Percentiles rank a stretch among this genome's conserved stretches.
phyloP scores from a whole-genome alignment of 1,140 invertebrate genomes.

The Microplitis mediator region DNA sequence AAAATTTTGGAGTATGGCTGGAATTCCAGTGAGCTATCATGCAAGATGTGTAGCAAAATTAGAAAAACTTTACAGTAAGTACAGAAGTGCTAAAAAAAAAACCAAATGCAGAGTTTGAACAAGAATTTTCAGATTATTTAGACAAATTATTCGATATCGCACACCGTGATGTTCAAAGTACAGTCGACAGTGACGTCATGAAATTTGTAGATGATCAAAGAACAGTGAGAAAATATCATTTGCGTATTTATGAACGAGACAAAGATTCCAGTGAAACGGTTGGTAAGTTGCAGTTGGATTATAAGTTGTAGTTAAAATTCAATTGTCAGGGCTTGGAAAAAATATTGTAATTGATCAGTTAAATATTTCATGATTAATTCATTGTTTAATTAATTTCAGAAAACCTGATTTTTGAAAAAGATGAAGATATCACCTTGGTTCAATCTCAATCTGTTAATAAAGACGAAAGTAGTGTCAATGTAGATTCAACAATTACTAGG shows the following conservation, averaged over 20 bases:
- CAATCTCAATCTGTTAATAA: constrained; percentile 17
- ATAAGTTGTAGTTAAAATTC: background rate
- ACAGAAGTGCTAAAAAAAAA: constrained; percentile 23
- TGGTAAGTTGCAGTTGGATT: constrained; percentile 10
- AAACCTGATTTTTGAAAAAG: constrained; percentile 11
- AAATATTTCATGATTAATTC: constrained; percentile 6
- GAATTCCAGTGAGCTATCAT: constrained; percentile 11
- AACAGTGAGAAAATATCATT: constrained; percentile 25
- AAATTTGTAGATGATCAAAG: constrained; percentile 17
- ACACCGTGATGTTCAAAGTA: constrained; percentile 14
- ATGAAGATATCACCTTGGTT: background rate
- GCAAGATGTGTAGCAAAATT: constrained; percentile 19
- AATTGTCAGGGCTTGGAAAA: background rate
- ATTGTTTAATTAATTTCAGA: constrained; percentile 11
- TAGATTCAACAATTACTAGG: constrained; percentile 3
- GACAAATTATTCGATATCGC: constrained; percentile 24
- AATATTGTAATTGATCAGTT: constrained; percentile 4
- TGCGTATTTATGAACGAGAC: constrained; percentile 6
- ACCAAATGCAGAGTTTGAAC: constrained; percentile 5
- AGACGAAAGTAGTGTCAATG: constrained; percentile 8
- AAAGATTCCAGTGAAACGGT: constrained; percentile 2
- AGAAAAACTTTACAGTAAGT: constrained; percentile 18
- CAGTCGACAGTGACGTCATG: constrained; percentile 8
- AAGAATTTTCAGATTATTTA: constrained; percentile 15
- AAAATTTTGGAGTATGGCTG: constrained; percentile 21